These are phyloP conservation scores for Cyaniris semiargus DNA, from an alignment of 2,888 invertebrate genomes.

Conservation along the genomic window DNA sequence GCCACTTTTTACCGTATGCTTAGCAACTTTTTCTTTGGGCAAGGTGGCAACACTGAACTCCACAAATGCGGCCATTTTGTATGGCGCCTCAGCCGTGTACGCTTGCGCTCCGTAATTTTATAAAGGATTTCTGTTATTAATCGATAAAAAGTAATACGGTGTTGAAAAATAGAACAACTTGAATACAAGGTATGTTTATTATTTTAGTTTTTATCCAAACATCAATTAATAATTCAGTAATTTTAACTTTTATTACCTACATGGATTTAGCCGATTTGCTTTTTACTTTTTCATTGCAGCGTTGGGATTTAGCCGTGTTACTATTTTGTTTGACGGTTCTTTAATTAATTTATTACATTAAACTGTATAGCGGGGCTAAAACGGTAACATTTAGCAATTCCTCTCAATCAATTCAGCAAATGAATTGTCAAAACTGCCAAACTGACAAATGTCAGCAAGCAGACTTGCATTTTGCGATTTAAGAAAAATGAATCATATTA, in stretches of 20 bases:
- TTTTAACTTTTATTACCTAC: slow-evolving; percentile 34
- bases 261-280: slow-evolving; percentile 36
- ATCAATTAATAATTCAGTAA: slow-evolving; percentile 33
- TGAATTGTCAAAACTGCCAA: too few relatives aligned
- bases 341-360: slow-evolving; percentile 33
- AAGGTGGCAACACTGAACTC: too few relatives aligned
- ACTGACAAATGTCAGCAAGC: too few relatives aligned
- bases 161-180: slow-evolving; percentile 35
- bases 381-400: too few relatives aligned
- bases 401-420: too few relatives aligned
- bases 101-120: slow-evolving; percentile 31
- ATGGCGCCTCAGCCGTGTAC: slow-evolving; percentile 31
- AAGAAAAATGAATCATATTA: too few relatives aligned
- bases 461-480: too few relatives aligned
- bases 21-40: too few relatives aligned
- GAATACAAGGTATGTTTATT: slow-evolving; percentile 35
- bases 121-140: slow-evolving; percentile 31
- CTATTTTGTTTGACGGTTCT: slow-evolving; percentile 32
- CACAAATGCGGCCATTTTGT: slow-evolving; percentile 38
- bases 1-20: too few relatives aligned
- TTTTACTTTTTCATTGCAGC: slow-evolving; percentile 34
- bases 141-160: slow-evolving; percentile 32
- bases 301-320: slow-evolving; percentile 36
- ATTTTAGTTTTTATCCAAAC: slow-evolving; percentile 34
- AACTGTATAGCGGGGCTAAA: too few relatives aligned